These are phyloP conservation scores for Volucella zonaria DNA, from an alignment of 2,888 invertebrate species.

Conservation along the genomic window DNA sequence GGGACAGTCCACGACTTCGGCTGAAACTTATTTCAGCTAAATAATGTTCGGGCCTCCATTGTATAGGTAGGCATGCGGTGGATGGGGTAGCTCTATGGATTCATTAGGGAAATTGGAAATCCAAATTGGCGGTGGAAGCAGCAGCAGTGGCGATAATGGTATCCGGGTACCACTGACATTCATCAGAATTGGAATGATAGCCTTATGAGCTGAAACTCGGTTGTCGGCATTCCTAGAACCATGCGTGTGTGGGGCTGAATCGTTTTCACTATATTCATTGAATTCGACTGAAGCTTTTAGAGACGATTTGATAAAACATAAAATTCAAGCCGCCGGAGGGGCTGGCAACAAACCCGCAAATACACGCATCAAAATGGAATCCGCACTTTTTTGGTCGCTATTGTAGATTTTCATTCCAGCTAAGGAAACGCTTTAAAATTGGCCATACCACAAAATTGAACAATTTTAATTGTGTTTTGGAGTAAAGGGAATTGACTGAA, in stretches of 20 bases:
- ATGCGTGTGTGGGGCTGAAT: constrained; percentile 7
- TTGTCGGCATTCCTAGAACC: neutral
- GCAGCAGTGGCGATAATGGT: neutral
- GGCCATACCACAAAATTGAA: neutral
- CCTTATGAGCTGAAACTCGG: neutral
- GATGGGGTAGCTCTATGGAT: constrained; percentile 17
- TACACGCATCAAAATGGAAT: neutral
- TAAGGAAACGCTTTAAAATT: neutral
- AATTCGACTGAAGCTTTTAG: constrained; percentile 1
- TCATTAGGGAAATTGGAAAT: constrained; percentile 60
- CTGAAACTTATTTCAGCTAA: constrained; percentile 20
- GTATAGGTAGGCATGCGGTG: constrained; percentile 31
- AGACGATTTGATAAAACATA: constrained; percentile 46
- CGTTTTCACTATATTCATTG: neutral
- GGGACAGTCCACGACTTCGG: constrained; percentile 1
- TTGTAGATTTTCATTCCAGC: no score
- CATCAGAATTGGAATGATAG: neutral
- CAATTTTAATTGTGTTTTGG: constrained; percentile 2
- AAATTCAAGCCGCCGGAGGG: constrained; percentile 48
- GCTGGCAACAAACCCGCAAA: neutral
- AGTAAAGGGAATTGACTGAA: no score
- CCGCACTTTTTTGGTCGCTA: neutral
- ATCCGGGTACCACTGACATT: neutral
- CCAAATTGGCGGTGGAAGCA: constrained; percentile 39
- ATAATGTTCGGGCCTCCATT: constrained; percentile 38